phyloP scores from a whole-genome alignment of 2,797 vertebrate genomes.

The Meriones psammophilus region DNA sequence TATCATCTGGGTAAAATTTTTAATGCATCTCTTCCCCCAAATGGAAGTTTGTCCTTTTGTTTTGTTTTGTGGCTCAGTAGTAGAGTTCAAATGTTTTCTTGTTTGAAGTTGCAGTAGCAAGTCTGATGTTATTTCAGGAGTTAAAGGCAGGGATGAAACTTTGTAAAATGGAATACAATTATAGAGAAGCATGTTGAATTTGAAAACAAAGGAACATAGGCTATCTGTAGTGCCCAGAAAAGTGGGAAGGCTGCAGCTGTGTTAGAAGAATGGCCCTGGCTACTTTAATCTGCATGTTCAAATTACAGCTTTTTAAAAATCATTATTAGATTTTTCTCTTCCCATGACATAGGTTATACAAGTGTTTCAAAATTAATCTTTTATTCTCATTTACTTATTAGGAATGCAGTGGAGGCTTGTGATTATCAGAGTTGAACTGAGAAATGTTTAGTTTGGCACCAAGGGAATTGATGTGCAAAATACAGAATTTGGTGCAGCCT shows the following conservation, averaged over 20 bases:
- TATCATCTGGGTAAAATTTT: constrained; percentile 31
- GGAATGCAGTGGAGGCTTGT: neutral
- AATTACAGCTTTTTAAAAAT: constrained; percentile 16
- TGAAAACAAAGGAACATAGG: constrained; percentile 29
- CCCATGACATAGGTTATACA: constrained; percentile 10
- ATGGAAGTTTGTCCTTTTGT: neutral
- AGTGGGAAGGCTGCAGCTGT: neutral
- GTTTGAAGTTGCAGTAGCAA: neutral
- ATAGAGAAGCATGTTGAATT: neutral
- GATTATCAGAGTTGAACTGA: constrained; percentile 28
- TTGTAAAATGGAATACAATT: constrained; percentile 51
- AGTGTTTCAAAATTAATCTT: constrained; percentile 17
- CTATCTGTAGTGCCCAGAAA: neutral
- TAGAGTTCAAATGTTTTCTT: neutral
- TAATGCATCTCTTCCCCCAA: neutral
- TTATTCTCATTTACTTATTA: constrained; percentile 39
- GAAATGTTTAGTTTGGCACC: constrained; percentile 51
- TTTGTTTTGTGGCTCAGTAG: neutral
- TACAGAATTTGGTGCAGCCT: constrained; percentile 42
- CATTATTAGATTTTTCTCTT: neutral
- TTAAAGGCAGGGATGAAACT: neutral
- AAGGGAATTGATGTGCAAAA: constrained; percentile 15
- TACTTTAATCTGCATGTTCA: constrained; percentile 32
- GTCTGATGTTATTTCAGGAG: constrained; percentile 29
- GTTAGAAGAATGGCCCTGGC: neutral